Base-by-base conservation (phyloP, 2,113 vertebrate genomes). In the Lucifuga dentata region DNA sequence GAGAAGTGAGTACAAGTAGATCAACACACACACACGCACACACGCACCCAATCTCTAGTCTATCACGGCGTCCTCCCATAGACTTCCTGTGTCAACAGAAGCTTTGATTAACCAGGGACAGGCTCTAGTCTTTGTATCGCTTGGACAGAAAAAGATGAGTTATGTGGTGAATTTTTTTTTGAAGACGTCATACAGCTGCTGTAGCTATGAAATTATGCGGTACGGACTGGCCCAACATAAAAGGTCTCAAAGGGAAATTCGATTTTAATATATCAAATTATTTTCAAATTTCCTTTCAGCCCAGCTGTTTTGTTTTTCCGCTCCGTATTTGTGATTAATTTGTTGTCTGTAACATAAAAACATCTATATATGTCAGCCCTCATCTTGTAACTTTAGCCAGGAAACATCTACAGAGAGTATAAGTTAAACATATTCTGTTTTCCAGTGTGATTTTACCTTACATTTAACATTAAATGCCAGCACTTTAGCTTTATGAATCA, bases 81-180 rank as follows among this genome's bases (percentile, higher is more conserved):
- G 85, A 84, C 81, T 85, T 82, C 73, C 76, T 76, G 74, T 90
- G 89, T 89, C 84, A 86, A 88, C 87, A 77, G 32, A 77, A 60
- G 72, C 70, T 83, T 76, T 81, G 79, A 85, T 84, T 84, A 78
- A 82, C 79, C 15, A 23, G 20, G 57, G 66, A 69, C 45, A 49
- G 55, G 44, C 36, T 33, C 35, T 19, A 5, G 59, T 38, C 67
- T 75, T 79, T 64, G 57, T 80, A 51, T 68, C 57, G 11, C 19
- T 60, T 17, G 62, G 73, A 67, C 66, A 73, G 56, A 65, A 44
- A 51, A 44, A 4, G 40, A n/a, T n/a, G n/a, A 9, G 21, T 46
- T 21, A 65, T 45, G 49, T 38, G 48, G 49, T 67, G 75, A 68
- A 49, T n/a, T 72, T 59, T 49, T 26, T 53, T 17, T 45, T 65